Evolutionary conservation across 1,140 invertebrate genomes (phyloP).

Genomic region (Drusus annulatus): DNA sequence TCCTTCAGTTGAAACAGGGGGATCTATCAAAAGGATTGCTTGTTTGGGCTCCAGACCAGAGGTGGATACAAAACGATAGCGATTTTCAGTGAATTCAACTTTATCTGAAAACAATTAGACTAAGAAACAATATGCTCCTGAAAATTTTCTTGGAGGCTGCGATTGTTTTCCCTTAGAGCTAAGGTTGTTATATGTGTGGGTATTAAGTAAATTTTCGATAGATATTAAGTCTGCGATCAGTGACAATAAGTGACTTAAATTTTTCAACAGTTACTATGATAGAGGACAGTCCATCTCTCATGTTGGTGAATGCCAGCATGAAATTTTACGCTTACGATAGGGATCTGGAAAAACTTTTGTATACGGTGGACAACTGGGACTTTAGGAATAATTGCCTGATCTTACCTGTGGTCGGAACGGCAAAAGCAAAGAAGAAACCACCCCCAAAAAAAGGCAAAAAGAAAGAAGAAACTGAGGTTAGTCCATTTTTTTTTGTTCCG

Average conservation of each 20-base stretch:
- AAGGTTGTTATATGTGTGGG: too few species aligned
- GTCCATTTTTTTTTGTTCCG: neutral
- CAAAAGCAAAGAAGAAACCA: constrained; percentile 11
- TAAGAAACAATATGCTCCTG: too few species aligned
- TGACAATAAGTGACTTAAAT: neutral
- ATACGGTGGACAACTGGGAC: constrained; percentile 23
- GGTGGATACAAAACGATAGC: too few species aligned
- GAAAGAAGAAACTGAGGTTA: neutral
- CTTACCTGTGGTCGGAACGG: neutral
- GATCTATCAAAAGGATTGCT: too few species aligned
- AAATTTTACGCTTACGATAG: constrained; percentile 28
- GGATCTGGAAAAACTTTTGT: constrained; percentile 18
- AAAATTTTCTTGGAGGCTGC: too few species aligned
- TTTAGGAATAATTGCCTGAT: neutral
- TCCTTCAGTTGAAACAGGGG: too few species aligned
- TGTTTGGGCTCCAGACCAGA: too few species aligned
- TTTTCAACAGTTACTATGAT: neutral
- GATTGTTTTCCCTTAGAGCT: too few species aligned
- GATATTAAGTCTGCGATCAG: too few species aligned
- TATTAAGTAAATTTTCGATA: too few species aligned
- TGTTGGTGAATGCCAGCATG: constrained; percentile 19
- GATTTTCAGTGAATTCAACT: too few species aligned
- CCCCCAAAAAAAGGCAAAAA: neutral
- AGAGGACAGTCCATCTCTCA: neutral
- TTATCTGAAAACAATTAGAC: too few species aligned